Evolutionary conservation across 1,140 invertebrate species (phyloP).

Genomic region (Eulimnadia texana): DNA sequence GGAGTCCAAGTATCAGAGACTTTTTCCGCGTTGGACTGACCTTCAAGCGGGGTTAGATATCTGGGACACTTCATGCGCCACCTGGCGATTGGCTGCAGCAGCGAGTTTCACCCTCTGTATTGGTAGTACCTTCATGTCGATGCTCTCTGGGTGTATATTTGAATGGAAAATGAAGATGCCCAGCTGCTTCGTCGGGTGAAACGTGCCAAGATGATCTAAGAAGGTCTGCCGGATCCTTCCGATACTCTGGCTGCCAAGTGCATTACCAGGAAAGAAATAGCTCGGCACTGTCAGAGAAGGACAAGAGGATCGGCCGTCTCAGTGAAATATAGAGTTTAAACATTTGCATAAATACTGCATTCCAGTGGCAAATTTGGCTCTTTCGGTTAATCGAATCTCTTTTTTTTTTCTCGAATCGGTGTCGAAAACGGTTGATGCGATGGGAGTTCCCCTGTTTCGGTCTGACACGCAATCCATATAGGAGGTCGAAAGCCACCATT

Average conservation of each 20-base stretch:
- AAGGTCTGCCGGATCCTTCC: neutral
- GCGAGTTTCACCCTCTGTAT: slow-evolving; percentile 13
- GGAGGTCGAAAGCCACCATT: neutral
- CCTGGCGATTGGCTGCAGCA: neutral
- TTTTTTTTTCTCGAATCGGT: slow-evolving; percentile 1
- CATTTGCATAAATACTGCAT: no score
- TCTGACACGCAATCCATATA: neutral
- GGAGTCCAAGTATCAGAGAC: slow-evolving; percentile 3
- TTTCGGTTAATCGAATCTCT: neutral
- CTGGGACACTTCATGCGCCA: slow-evolving; percentile 15
- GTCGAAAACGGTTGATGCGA: neutral
- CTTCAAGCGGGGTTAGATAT: neutral
- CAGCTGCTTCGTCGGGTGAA: neutral
- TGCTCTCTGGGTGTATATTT: slow-evolving; percentile 7
- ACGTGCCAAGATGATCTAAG: neutral
- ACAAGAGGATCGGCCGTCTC: neutral
- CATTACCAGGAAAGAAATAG: neutral
- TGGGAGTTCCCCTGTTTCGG: slow-evolving; percentile 4
- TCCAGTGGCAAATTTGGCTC: no score
- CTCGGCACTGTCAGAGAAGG: neutral
- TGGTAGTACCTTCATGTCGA: slow-evolving; percentile 8
- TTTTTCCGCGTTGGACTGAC: slow-evolving; percentile 2
- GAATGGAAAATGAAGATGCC: slow-evolving; percentile 7
- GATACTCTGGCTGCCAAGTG: neutral
- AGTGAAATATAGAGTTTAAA: no score